Base-by-base conservation (phyloP, 2,113 vertebrate species). In the Tichodroma muraria region DNA sequence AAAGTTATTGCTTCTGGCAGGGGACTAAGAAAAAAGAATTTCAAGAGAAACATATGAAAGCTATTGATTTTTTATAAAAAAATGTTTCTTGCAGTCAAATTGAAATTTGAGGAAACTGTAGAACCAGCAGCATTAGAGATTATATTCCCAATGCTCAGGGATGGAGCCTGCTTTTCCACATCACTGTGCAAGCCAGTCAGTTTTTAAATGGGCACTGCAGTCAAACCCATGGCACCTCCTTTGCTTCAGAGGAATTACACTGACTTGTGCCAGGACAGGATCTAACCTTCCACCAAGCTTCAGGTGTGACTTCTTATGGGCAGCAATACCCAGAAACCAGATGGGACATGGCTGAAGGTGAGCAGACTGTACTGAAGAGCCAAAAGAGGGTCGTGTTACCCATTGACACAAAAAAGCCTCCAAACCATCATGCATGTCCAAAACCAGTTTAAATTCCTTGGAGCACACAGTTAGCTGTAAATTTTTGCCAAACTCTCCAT, bases 1-100 rank as follows among this genome's bases (percentile, higher is more conserved):
- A 17, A 80, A 95, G 61, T 33, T 90, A 80, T 40, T 95, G 45
- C 73, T 92, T 78, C 84, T 96, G 80, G 60, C 57, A 91, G 31
- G 61, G 33, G 24, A 71, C 28, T 73, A 86, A 44, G 69, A 68
- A 87, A 66, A 57, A 44, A 94, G 44, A 89, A 38, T 56, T 75
- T 40, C 47, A 49, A 42, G 84, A 75, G 63, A 85, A 93, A 60
- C 27, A 45, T 45, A 10, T 35, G 68, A 84, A 30, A 89, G 25
- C 37, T 80, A 93, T 76, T 56, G 80, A 90, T 86, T 80, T 52
- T 33, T 64, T n/a, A 20, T 13, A 31, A 30, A 63, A 45, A 57
- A 61, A 6, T 4, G 22, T 63, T 88, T 76, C 44, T 64, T 90
- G 72, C 50, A 63, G 56, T 77, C 33, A 70, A 78, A 83, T 60